These are phyloP conservation scores for Paracentrotus lividus DNA, from an alignment of 53 echinoderm and acorn worm species.

Conservation along the genomic window DNA sequence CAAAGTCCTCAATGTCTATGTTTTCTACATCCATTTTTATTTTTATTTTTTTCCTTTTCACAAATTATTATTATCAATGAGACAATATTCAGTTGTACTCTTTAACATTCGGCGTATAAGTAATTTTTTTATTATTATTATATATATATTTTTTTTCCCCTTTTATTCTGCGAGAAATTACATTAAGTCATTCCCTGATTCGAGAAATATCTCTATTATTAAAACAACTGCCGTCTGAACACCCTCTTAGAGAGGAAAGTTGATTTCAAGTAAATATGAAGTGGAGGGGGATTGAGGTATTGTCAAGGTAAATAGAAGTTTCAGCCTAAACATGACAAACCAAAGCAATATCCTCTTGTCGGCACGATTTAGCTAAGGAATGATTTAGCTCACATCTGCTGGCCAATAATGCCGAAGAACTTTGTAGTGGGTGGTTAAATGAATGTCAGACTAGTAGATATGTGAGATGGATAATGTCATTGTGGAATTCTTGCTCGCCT, in stretches of 20 bases:
- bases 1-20: no score
- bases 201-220: neutral
- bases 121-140: no score
- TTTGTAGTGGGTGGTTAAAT: slow-evolving; percentile 27
- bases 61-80: no score
- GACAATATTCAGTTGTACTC: no score
- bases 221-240: neutral
- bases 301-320: slow-evolving; percentile 51
- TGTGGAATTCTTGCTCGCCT: neutral
- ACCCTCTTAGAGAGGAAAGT: neutral
- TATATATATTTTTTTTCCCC: no score
- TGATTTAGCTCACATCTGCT: slow-evolving; percentile 47
- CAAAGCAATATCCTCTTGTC: slow-evolving; percentile 42
- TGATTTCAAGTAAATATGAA: slow-evolving; percentile 38
- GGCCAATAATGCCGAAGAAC: slow-evolving; percentile 7
- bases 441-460: neutral
- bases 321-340: slow-evolving; percentile 47
- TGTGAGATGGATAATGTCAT: neutral
- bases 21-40: no score
- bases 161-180: no score
- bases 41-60: no score
- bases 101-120: no score
- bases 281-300: slow-evolving; percentile 27
- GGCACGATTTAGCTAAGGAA: slow-evolving; percentile 30
- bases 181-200: neutral